Evolutionary conservation across 2,797 vertebrate genomes (phyloP).

Genomic region (Chaenodraco wilsoni): DNA sequence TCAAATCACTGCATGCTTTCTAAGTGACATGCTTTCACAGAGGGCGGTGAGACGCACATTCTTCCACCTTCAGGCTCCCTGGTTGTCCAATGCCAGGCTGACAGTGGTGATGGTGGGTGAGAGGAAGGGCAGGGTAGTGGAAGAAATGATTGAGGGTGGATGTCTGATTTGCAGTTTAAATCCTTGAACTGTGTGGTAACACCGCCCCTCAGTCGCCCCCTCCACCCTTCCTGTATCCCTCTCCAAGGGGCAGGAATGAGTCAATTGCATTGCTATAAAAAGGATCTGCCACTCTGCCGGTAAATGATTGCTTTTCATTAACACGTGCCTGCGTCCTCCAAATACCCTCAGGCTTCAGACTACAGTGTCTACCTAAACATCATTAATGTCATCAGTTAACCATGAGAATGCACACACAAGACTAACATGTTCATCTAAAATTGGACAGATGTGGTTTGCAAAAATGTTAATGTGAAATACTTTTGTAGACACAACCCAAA

Average conservation of each 20-base stretch:
- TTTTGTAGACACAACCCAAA: not conserved
- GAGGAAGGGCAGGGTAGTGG: conserved; percentile 29
- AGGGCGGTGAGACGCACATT: conserved; percentile 55
- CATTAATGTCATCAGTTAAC: conserved; percentile 25
- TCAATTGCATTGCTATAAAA: conserved; percentile 51
- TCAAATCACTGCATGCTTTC: conserved; percentile 64
- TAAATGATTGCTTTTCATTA: conserved; percentile 25
- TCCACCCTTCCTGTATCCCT: conserved; percentile 44
- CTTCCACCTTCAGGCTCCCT: conserved; percentile 43
- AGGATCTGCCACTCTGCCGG: conserved; percentile 20
- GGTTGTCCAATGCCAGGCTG: conserved; percentile 25
- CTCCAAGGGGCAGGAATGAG: conserved; percentile 35
- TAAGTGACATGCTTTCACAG: conserved; percentile 67
- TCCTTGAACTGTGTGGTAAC: conserved; percentile 27
- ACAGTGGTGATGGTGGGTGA: conserved; percentile 7
- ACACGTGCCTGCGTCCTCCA: conserved; percentile 23
- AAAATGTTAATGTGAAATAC: not conserved
- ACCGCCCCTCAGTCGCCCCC: conserved; percentile 10
- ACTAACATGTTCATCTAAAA: conserved; percentile 14
- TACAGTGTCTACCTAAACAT: conserved; percentile 13
- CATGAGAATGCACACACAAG: conserved; percentile 26
- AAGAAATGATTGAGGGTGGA: conserved; percentile 44
- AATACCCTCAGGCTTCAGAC: conserved; percentile 17
- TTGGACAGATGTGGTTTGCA: not conserved
- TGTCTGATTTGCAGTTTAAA: conserved; percentile 42